Base-by-base conservation (phyloP, 2,888 invertebrate genomes). In the Dione juno region DNA sequence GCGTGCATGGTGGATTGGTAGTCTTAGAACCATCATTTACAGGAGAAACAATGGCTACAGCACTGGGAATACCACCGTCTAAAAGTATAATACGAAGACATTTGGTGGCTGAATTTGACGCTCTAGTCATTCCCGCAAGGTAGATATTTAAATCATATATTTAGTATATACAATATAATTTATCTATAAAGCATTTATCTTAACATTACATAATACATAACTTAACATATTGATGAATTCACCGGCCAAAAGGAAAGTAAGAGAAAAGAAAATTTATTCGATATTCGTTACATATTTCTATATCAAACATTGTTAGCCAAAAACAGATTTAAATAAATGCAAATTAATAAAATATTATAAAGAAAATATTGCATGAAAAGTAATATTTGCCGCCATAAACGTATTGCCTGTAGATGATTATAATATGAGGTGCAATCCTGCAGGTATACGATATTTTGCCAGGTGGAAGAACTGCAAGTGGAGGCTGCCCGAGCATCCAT, bases 1-100 rank as follows among this genome's bases (percentile, higher is more conserved):
- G 99, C 78, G 97, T 99, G 10, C 98, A 99, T 84, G 98, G 99
- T 73, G 98, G 98, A 13, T 92, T 99, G 75, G 97, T 98, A 66
- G 98, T 98, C 16, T 89, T 99, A 81, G 98, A 99, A 85, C 97
- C 98, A 16, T 97, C 98, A 14, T 98, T 99, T 90, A 98, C 97
- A 69, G 97, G 98, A 41, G 98, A 98, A 88, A 98, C 98, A 57
- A 97, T 99, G 96, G 98, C 98, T 61, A 97, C 97, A 10, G 97
- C 98, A 0, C 94, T 98, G 75, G 98, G 98, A 67, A 98, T 98
- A 80, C 98, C 98, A 54, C 96, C 97, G 16, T 97, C 97, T 45
- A 98, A 98, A 87, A 97, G 97, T 85, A 98, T 98, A 90, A 97
- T 99, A 79, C 94, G 98, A 80, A 94, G 98, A 80, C 98, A 99